Conservation (phyloP, 1,140 invertebrate species). For the Scaptomyza graminum region DNA sequence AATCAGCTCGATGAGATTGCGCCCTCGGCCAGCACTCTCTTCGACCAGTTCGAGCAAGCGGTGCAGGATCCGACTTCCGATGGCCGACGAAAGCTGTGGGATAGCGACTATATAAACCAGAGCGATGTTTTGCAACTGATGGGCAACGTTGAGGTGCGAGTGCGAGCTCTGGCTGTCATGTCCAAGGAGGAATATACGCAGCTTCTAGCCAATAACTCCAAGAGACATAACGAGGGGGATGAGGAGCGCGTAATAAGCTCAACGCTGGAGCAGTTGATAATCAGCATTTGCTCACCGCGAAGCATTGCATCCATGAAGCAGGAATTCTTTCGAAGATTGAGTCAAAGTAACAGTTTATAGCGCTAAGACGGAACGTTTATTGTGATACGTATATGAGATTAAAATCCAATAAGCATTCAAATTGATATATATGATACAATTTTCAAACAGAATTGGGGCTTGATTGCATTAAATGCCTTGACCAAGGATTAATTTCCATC, state of each 20-base stretch:
- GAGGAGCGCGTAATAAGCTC: slow-evolving; percentile 40
- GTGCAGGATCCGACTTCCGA: slow-evolving; percentile 32
- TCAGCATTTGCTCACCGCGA: slow-evolving; percentile 64
- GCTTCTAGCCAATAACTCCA: slow-evolving; percentile 41
- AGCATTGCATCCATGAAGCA: slow-evolving; percentile 58
- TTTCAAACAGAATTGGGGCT: slow-evolving; percentile 38
- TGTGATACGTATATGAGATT: slow-evolving; percentile 72
- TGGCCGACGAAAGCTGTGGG: slow-evolving; percentile 37
- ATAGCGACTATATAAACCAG: slow-evolving; percentile 45
- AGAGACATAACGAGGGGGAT: neutral
- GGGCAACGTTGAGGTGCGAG: neutral
- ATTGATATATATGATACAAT: slow-evolving; percentile 50
- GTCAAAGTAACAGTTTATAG: slow-evolving; percentile 30
- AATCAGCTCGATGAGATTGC: slow-evolving; percentile 66
- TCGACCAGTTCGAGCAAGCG: slow-evolving; percentile 50
- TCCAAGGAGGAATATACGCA: slow-evolving; percentile 38
- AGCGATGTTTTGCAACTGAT: slow-evolving; percentile 14
- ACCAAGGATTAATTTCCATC: slow-evolving; percentile 25
- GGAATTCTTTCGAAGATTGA: slow-evolving; percentile 51
- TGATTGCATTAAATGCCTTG: slow-evolving; percentile 69
- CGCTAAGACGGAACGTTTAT: slow-evolving; percentile 58
- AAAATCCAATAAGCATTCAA: slow-evolving; percentile 64
- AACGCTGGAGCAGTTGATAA: slow-evolving; percentile 56
- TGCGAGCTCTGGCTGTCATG: slow-evolving; percentile 47
- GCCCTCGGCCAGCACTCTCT: slow-evolving; percentile 45